Evolutionary conservation across 2,113 vertebrate genomes (phyloP), one percentile per base, ranked within the genome.

Genomic region (Tragulus kanchil): DNA sequence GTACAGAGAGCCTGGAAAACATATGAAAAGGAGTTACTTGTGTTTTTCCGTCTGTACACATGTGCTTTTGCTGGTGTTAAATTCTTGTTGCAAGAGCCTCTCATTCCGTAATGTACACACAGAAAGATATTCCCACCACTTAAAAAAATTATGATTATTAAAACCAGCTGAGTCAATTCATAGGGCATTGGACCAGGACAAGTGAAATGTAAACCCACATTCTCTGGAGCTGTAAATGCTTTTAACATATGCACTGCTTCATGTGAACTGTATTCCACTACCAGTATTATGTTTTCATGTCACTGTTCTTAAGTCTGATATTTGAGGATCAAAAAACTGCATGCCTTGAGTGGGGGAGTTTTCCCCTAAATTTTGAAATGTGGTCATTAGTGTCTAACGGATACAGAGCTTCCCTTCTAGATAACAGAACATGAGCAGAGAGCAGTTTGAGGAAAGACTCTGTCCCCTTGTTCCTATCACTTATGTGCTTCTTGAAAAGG

Each of bases 111-210:
- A 98, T 97, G 95, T 98, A 98, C 98, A 98, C 97, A 97, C 21
- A 98, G 45, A 98, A 96, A 98, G 97, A 98, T 98, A 98, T 98
- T 98, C 98, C 98, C 98, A 98, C 98, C 98, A 96, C 97, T 82
- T 15, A 26, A 25, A 69, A 87, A 71, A 88, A 85, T 28, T 45
- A 62, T 59, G 79, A 94, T 92, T 93, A 98, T 98, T 98, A 94
- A 98, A 98, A 95, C 98, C 99, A 99, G 98, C 98, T 98, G 98
- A 98, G 85, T 97, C 98, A 98, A 99, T 98, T 98, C 97, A 89
- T 95, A 98, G 97, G 97, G 97, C 96, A 78, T 98, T 98, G 97
- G 97, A 98, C 96, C 90, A 97, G 96, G 97, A 98, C 97, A 98
- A 98, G 95, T 97, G 98, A 98, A 98, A 98, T 98, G 95, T 97